Evolutionary conservation across 2,113 vertebrate genomes (phyloP).

Genomic region (Craseonycteris thonglongyai): DNA sequence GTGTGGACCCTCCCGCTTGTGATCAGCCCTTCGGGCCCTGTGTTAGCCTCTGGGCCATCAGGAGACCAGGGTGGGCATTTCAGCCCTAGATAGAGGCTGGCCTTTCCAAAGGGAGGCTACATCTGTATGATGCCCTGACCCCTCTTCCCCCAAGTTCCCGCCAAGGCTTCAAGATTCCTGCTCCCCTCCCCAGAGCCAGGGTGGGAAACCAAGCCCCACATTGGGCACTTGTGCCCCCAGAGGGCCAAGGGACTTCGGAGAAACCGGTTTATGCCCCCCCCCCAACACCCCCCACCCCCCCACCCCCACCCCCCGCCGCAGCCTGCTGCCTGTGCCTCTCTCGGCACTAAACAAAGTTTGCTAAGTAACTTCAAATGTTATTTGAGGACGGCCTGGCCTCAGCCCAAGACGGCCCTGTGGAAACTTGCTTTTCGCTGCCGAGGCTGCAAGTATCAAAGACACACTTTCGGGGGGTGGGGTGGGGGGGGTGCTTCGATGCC

Average conservation of each 20-base stretch:
- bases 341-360: slow-evolving; percentile 74
- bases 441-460: slow-evolving; percentile 74
- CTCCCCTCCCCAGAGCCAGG: neutral
- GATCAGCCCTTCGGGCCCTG: neutral
- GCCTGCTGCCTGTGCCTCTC: slow-evolving; percentile 53
- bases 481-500: neutral
- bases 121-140: neutral
- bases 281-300: neutral
- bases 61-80: neutral
- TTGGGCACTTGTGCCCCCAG: slow-evolving; percentile 48
- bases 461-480: slow-evolving; percentile 54
- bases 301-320: neutral
- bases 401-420: slow-evolving; percentile 70
- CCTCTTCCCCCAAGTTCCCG: neutral
- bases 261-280: slow-evolving; percentile 56
- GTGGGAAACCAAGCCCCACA: neutral
- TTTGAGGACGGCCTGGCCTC: slow-evolving; percentile 72
- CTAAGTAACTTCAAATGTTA: slow-evolving; percentile 76
- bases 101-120: neutral
- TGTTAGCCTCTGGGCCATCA: neutral
- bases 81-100: neutral
- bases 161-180: neutral
- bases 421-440: slow-evolving; percentile 74
- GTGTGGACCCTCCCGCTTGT: neutral
- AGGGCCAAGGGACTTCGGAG: slow-evolving; percentile 58